These are phyloP conservation scores for Pseudococcus jackbeardsleyi DNA, from an alignment of 2,888 invertebrate species.

Conservation along the genomic window DNA sequence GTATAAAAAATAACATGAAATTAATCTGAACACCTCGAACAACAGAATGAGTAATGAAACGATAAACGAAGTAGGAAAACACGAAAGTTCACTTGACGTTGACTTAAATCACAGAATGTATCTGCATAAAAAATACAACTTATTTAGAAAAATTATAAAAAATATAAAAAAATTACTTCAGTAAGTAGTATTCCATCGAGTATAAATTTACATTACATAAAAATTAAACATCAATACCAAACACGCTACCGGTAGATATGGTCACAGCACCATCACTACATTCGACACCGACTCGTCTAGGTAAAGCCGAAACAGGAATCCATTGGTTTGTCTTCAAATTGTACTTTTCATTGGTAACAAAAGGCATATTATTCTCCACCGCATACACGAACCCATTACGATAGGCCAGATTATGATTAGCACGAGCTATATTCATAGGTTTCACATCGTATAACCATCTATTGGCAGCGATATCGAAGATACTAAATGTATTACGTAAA, in stretches of 20 bases:
- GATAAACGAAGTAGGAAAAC: too few relatives aligned
- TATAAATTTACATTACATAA: not conserved
- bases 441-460: not conserved
- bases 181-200: too few relatives aligned
- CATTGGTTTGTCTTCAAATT: not conserved
- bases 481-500: not conserved
- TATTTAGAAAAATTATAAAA: too few relatives aligned
- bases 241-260: not conserved
- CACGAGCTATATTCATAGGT: not conserved
- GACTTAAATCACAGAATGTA: too few relatives aligned
- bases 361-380: not conserved
- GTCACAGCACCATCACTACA: not conserved
- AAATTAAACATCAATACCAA: not conserved
- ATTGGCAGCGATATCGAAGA: not conserved
- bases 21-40: too few relatives aligned
- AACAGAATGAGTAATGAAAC: too few relatives aligned
- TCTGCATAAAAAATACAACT: too few relatives aligned
- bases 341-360: slow-evolving; percentile 1
- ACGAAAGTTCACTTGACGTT: too few relatives aligned
- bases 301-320: not conserved
- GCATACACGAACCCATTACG: not conserved
- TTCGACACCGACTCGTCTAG: not conserved
- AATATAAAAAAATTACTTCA: too few relatives aligned
- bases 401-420: not conserved
- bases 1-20: too few relatives aligned